phyloP scores from a whole-genome alignment of 1,140 invertebrate genomes.

The Psix sp. region DNA sequence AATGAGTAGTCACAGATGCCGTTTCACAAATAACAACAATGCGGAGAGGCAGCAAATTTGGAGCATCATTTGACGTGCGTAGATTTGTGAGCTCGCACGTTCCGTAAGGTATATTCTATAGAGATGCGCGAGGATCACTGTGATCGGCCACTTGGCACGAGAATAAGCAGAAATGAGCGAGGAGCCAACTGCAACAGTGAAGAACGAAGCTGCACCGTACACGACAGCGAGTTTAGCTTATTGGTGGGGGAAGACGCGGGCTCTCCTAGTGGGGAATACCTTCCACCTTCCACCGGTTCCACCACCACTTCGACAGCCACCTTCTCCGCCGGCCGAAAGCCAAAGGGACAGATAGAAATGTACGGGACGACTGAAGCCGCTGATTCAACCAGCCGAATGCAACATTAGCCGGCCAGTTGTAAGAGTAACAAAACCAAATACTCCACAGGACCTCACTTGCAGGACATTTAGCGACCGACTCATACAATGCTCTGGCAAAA shows the following conservation, averaged over 20 bases:
- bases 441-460: too few species aligned
- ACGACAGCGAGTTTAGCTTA: constrained; percentile 16
- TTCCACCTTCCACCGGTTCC: constrained; percentile 27
- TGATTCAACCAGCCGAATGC: too few species aligned
- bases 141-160: constrained; percentile 14
- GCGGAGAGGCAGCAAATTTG: constrained; percentile 14
- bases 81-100: background rate
- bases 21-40: constrained; percentile 18
- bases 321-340: constrained; percentile 17
- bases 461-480: too few species aligned
- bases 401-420: too few species aligned
- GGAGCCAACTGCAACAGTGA: constrained; percentile 25
- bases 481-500: too few species aligned
- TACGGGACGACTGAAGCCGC: too few species aligned
- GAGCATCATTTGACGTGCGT: background rate
- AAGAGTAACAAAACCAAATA: too few species aligned
- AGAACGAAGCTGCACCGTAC: constrained; percentile 26
- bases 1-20: constrained; percentile 20
- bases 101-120: background rate
- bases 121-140: constrained; percentile 6
- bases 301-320: constrained; percentile 3
- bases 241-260: constrained; percentile 29
- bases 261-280: constrained; percentile 20
- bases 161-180: constrained; percentile 18
- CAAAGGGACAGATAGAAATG: too few species aligned